Percentiles rank a stretch among this genome's conserved stretches.
These are phyloP conservation scores for Prunella himalayana DNA, from an alignment of 2,113 vertebrate species.

Conservation along the genomic window DNA sequence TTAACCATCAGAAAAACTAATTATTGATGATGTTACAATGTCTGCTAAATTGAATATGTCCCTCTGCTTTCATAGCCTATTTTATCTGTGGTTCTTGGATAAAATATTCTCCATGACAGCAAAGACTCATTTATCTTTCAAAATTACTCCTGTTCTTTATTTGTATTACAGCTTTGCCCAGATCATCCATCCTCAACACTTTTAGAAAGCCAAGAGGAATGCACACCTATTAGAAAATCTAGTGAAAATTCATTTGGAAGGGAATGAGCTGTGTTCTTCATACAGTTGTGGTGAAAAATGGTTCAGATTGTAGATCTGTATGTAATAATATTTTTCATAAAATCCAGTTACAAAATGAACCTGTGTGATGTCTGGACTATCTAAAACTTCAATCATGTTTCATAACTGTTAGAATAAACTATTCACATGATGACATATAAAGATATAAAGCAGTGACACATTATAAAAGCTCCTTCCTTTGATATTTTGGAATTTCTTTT, in stretches of 20 bases:
- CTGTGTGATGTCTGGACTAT: background rate
- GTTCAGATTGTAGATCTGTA: background rate
- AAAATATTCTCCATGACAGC: background rate
- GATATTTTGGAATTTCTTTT: slow-evolving; percentile 6
- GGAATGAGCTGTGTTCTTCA: background rate
- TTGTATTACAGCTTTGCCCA: background rate
- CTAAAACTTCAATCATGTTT: background rate
- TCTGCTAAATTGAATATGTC: background rate
- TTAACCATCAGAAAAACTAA: background rate
- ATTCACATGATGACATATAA: background rate
- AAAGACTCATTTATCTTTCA: background rate
- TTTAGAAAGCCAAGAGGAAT: background rate
- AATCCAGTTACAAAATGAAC: background rate
- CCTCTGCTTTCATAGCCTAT: background rate
- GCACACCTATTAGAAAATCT: background rate
- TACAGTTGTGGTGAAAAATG: background rate
- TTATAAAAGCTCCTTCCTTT: background rate
- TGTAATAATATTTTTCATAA: background rate
- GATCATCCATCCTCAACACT: background rate
- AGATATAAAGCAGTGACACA: background rate
- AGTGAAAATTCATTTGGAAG: background rate
- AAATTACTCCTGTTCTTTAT: background rate
- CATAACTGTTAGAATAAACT: background rate
- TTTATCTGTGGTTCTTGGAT: background rate
- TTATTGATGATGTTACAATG: background rate